A percentile compares a stretch with the other conserved stretches of the same genome.
Conservation (phyloP, 2,888 invertebrate genomes). For the Xanthia togata region DNA sequence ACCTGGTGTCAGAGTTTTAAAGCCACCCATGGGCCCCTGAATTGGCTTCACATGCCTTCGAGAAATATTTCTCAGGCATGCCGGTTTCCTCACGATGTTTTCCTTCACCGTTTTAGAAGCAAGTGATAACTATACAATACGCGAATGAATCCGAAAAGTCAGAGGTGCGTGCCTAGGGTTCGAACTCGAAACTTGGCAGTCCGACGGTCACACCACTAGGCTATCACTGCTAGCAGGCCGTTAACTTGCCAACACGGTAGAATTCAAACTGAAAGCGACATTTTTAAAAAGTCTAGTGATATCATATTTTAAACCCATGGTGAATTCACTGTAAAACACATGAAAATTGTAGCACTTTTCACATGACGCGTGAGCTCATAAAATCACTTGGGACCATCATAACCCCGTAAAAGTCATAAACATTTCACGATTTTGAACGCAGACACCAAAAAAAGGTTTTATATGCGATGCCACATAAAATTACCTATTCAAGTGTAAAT, state of each 20-base stretch:
- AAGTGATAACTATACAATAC: too few relatives aligned
- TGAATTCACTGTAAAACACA: background rate
- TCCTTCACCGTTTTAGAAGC: too few relatives aligned
- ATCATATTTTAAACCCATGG: background rate
- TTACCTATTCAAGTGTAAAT: constrained; percentile 72
- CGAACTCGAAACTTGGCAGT: too few relatives aligned
- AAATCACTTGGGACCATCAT: constrained; percentile 52
- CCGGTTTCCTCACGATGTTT: too few relatives aligned
- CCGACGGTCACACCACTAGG: too few relatives aligned
- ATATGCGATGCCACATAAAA: constrained; percentile 68
- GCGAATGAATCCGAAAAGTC: too few relatives aligned
- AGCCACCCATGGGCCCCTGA: too few relatives aligned
- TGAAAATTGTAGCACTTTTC: constrained; percentile 9
- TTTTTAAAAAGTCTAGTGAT: background rate
- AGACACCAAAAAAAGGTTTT: constrained; percentile 65
- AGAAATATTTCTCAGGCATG: too few relatives aligned
- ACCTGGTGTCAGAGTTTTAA: too few relatives aligned
- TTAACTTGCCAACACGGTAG: too few relatives aligned
- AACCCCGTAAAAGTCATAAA: constrained; percentile 63
- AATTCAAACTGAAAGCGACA: background rate
- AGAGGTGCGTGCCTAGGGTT: too few relatives aligned
- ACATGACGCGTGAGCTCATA: constrained; percentile 53
- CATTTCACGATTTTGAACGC: constrained; percentile 64
- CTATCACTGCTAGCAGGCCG: background rate
- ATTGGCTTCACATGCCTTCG: too few relatives aligned